Percentiles rank a stretch among this genome's conserved stretches.
phyloP scores from a whole-genome alignment of 53 echinoderm and acorn worm genomes.

The Luidia sarsii region DNA sequence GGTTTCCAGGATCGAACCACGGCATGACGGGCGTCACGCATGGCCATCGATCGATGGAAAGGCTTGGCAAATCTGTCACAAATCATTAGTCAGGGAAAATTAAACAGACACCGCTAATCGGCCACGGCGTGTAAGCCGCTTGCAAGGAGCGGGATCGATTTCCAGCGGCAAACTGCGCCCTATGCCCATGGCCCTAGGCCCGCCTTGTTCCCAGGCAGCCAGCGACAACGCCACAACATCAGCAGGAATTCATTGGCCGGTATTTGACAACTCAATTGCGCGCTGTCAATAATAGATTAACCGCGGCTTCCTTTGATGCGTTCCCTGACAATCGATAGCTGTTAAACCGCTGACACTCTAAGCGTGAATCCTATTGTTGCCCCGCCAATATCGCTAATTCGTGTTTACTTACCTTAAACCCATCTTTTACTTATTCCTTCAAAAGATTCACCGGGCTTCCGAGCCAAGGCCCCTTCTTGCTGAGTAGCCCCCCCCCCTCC shows the following conservation, averaged over 20 bases:
- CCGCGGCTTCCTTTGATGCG: slow-evolving; percentile 13
- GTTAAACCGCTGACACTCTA: slow-evolving; percentile 24
- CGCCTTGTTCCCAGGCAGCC: background rate
- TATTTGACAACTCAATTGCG: slow-evolving; percentile 16
- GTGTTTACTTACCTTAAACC: slow-evolving; percentile 38
- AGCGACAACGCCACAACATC: too few species aligned
- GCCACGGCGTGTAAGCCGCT: background rate
- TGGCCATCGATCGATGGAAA: slow-evolving; percentile 2
- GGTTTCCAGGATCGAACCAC: too few species aligned
- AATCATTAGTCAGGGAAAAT: slow-evolving; percentile 21
- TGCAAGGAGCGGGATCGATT: background rate
- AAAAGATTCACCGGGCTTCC: background rate
- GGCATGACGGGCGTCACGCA: too few species aligned
- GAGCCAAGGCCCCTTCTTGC: too few species aligned
- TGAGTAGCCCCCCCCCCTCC: too few species aligned
- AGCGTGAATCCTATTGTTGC: slow-evolving; percentile 10
- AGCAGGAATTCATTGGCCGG: background rate
- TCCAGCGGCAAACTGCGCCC: too few species aligned
- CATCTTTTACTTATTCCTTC: background rate
- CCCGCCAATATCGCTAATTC: slow-evolving; percentile 29
- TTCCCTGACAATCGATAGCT: background rate
- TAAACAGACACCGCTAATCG: slow-evolving; percentile 44
- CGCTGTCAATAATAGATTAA: slow-evolving; percentile 10
- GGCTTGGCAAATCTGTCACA: slow-evolving; percentile 38
- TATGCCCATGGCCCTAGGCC: too few species aligned